These are phyloP conservation scores for Mirounga angustirostris DNA, from an alignment of 2,113 vertebrate genomes.

Conservation along the genomic window DNA sequence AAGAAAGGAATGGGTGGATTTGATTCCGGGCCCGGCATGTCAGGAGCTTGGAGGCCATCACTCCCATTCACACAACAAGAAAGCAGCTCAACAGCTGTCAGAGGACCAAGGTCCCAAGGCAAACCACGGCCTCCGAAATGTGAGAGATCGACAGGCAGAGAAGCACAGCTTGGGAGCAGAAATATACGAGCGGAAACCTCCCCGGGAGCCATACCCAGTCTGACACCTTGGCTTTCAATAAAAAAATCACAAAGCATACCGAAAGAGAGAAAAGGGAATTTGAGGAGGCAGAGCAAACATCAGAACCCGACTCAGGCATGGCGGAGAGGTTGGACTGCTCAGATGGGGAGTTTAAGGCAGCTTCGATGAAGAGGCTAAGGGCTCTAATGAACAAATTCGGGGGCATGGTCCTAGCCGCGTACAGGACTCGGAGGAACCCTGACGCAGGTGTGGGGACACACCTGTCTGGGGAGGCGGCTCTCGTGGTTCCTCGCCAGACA, in stretches of 20 bases:
- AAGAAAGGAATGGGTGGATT: too few relatives aligned
- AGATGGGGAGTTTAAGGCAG: background rate
- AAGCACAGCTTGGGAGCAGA: background rate
- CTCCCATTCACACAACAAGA: background rate
- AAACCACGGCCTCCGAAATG: fast-evolving
- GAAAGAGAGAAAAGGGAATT: background rate
- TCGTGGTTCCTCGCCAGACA: fast-evolving
- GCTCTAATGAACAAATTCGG: fast-evolving
- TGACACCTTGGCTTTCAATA: background rate
- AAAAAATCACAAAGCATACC: background rate
- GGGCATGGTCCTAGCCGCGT: fast-evolving
- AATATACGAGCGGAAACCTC: background rate
- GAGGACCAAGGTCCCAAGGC: background rate
- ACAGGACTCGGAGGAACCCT: fast-evolving
- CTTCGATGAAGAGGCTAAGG: fast-evolving
- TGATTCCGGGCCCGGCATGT: fast-evolving
- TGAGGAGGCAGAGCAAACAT: background rate
- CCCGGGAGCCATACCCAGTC: background rate
- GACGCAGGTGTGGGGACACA: fast-evolving
- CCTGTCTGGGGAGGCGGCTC: fast-evolving
- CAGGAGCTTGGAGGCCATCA: background rate
- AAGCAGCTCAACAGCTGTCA: too few relatives aligned
- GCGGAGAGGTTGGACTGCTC: background rate
- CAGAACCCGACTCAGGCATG: background rate
- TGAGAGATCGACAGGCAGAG: background rate